Percentiles rank a stretch among this genome's conserved stretches.
Conservation (phyloP, 2,113 vertebrate species). For the Alethe castanea region DNA sequence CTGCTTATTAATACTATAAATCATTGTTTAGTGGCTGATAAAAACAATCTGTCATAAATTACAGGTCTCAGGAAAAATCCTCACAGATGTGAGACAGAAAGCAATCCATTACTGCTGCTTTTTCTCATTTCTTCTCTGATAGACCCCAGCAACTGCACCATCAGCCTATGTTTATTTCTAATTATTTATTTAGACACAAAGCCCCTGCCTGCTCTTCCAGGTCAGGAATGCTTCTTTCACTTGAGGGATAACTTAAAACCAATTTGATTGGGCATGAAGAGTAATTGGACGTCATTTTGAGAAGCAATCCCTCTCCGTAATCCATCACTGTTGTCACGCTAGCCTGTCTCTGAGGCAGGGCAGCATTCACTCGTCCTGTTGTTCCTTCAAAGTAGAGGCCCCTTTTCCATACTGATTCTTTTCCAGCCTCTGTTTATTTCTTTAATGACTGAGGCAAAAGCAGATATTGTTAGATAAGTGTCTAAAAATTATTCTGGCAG, state of each 20-base stretch:
- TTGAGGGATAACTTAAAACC: constrained; percentile 44
- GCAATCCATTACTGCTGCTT: background rate
- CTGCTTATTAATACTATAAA: constrained; percentile 51
- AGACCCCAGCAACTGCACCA: background rate
- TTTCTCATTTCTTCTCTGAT: background rate
- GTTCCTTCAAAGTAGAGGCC: background rate
- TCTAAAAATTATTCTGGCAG: constrained; percentile 46
- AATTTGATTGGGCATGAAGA: constrained; percentile 26
- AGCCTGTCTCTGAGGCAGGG: constrained; percentile 28
- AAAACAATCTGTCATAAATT: constrained; percentile 35
- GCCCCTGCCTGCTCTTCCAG: background rate
- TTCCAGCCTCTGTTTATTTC: constrained; percentile 15
- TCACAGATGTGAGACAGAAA: background rate
- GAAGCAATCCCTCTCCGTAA: background rate
- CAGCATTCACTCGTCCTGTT: background rate
- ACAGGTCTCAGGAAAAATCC: background rate
- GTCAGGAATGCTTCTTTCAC: constrained; percentile 14
- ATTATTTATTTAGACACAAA: constrained; percentile 33
- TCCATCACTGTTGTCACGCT: constrained; percentile 38
- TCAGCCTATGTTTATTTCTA: constrained; percentile 5
- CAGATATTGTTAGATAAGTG: constrained; percentile 43
- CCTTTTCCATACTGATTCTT: background rate
- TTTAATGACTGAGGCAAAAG: constrained; percentile 22
- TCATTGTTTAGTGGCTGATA: constrained; percentile 17
- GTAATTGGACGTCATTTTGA: constrained; percentile 8